Conservation (phyloP, 2,797 vertebrate species). For the Peromyscus eremicus region DNA sequence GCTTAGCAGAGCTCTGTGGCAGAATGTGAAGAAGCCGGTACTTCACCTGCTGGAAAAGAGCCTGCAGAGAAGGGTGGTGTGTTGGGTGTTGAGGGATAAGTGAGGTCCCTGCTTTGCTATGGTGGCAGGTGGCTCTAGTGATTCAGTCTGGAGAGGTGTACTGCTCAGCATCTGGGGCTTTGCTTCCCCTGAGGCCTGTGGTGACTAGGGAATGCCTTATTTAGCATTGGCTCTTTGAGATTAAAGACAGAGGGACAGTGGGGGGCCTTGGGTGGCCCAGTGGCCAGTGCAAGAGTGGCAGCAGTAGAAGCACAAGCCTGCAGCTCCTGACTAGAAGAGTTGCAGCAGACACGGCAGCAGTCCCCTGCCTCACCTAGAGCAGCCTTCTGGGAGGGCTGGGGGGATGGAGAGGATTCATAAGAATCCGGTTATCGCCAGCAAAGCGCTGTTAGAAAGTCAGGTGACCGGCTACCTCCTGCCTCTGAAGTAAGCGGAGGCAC, state of each 20-base stretch:
- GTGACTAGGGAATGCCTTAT: not conserved
- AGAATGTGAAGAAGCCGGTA: fast-evolving
- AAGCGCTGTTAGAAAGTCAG: not conserved
- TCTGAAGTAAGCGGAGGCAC: too few relatives aligned
- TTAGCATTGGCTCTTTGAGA: not conserved
- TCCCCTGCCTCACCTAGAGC: not conserved
- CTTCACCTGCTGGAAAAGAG: fast-evolving
- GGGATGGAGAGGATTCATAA: not conserved
- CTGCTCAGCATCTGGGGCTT: not conserved
- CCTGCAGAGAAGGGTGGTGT: not conserved
- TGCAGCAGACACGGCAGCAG: not conserved
- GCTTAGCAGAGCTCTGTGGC: fast-evolving
- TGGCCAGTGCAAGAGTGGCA: not conserved
- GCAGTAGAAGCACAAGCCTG: not conserved
- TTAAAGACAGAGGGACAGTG: not conserved
- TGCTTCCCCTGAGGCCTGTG: not conserved
- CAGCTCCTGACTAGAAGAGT: not conserved
- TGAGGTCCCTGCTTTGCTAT: not conserved
- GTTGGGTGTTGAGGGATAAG: not conserved
- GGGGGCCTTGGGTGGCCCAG: not conserved
- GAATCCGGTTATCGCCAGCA: not conserved
- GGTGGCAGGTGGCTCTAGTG: not conserved
- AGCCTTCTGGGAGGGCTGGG: not conserved
- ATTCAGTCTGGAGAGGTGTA: not conserved
- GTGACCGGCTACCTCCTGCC: not conserved